A percentile compares a stretch with the other conserved stretches of the same genome.
phyloP scores from a whole-genome alignment of 2,113 vertebrate genomes.

The Psammodynastes pulverulentus region DNA sequence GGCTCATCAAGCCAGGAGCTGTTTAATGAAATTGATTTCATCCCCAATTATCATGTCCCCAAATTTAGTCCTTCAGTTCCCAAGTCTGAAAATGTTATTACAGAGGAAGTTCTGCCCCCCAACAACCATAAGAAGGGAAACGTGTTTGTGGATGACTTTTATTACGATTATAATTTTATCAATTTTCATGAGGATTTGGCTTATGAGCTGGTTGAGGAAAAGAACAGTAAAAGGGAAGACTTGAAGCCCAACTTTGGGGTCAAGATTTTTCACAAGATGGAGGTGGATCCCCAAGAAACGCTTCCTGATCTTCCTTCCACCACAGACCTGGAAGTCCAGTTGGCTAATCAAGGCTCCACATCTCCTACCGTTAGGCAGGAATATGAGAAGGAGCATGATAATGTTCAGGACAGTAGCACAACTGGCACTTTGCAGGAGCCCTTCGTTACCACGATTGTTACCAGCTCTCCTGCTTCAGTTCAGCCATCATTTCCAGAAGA shows the following conservation, averaged over 20 bases:
- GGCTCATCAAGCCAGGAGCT: constrained; percentile 83
- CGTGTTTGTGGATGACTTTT: constrained; percentile 88
- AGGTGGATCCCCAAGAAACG: constrained; percentile 20
- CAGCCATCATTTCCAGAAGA: constrained; percentile 50
- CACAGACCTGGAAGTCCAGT: not conserved
- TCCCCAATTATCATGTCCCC: constrained; percentile 54
- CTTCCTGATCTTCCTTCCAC: constrained; percentile 32
- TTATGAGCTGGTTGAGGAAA: constrained; percentile 65
- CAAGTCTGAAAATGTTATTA: constrained; percentile 58
- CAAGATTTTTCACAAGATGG: not conserved
- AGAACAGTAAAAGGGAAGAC: not conserved
- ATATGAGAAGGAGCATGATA: fast-evolving
- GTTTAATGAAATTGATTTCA: constrained; percentile 79
- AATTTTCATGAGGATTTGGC: constrained; percentile 92
- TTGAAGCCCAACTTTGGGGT: not conserved
- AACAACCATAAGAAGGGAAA: constrained; percentile 67
- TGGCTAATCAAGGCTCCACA: not conserved
- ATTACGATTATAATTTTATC: constrained; percentile 98
- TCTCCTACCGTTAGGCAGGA: not conserved
- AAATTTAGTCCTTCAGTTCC: constrained; percentile 50
- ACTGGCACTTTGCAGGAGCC: fast-evolving
- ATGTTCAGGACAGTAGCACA: fast-evolving
- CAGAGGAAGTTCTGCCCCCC: constrained; percentile 67
- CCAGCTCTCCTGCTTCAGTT: not conserved
- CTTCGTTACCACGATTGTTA: not conserved